A percentile compares a stretch with the other conserved stretches of the same genome.
phyloP scores from a whole-genome alignment of 2,113 vertebrate genomes.

The Struthidea cinerea region DNA sequence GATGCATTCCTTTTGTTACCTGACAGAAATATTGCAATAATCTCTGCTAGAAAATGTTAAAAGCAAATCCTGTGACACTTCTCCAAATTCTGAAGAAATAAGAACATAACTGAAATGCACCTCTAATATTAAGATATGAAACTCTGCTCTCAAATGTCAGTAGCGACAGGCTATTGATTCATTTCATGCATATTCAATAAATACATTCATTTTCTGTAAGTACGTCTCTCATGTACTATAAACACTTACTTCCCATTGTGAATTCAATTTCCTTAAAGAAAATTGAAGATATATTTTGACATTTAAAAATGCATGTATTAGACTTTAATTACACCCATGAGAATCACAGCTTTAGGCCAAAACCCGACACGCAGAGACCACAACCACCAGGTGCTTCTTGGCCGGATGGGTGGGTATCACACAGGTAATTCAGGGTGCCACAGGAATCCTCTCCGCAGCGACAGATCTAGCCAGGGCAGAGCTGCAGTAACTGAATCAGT shows the following conservation, averaged over 20 bases:
- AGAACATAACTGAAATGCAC: not conserved
- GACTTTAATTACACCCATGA: not conserved
- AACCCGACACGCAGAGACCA: not conserved
- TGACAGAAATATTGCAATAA: not conserved
- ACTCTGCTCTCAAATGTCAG: not conserved
- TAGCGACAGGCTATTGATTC: not conserved
- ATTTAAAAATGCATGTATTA: not conserved
- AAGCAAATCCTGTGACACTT: not conserved
- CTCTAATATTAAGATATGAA: not conserved
- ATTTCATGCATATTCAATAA: not conserved
- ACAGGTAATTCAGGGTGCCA: not conserved
- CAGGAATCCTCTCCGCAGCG: not conserved
- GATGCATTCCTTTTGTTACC: not conserved
- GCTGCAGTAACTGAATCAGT: not conserved
- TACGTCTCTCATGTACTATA: not conserved
- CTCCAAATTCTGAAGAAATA: not conserved
- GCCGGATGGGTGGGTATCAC: not conserved
- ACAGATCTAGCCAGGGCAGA: not conserved
- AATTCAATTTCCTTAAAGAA: not conserved
- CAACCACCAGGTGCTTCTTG: not conserved
- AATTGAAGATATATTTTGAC: not conserved
- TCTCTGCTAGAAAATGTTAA: not conserved
- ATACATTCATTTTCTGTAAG: not conserved
- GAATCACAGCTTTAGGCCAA: not conserved
- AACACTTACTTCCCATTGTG: not conserved